Conservation (phyloP, 2,113 vertebrate species). For the Sylvietta virens region DNA sequence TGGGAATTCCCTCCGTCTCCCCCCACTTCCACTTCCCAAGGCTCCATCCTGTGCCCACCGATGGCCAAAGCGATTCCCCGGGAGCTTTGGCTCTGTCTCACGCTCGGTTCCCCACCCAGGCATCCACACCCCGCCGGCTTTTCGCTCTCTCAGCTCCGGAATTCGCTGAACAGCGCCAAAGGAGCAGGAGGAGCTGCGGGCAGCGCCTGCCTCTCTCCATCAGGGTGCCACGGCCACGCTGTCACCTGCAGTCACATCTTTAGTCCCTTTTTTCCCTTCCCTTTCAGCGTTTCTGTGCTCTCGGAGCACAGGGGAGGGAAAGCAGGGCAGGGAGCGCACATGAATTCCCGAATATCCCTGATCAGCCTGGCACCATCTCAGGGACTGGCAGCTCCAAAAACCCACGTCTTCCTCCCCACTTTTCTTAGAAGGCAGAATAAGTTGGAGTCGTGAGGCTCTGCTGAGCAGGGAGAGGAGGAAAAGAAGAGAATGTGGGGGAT, state of each 20-base stretch:
- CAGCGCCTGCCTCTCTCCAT: not conserved
- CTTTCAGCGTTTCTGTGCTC: not conserved
- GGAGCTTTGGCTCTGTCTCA: not conserved
- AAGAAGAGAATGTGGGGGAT: not conserved
- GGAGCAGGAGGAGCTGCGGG: not conserved
- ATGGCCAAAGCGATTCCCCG: not conserved
- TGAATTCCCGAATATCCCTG: not conserved
- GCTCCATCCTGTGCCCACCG: not conserved
- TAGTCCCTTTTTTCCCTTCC: accelerated
- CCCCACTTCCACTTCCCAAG: accelerated
- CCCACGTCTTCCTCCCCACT: not conserved
- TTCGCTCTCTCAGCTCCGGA: not conserved
- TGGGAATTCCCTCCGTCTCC: not conserved
- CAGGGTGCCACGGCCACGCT: accelerated
- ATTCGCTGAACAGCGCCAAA: not conserved
- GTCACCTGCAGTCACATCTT: not conserved
- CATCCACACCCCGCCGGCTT: accelerated
- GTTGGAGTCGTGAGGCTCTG: not conserved
- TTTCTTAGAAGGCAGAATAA: not conserved
- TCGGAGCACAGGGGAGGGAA: not conserved
- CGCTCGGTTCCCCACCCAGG: accelerated
- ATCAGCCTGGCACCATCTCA: not conserved
- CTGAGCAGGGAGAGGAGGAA: conserved; percentile 25
- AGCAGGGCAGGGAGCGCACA: not conserved
- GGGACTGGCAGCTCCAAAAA: conserved; percentile 1